These are phyloP conservation scores for Acleris sparsana DNA, from an alignment of 2,888 invertebrate genomes.

Conservation along the genomic window DNA sequence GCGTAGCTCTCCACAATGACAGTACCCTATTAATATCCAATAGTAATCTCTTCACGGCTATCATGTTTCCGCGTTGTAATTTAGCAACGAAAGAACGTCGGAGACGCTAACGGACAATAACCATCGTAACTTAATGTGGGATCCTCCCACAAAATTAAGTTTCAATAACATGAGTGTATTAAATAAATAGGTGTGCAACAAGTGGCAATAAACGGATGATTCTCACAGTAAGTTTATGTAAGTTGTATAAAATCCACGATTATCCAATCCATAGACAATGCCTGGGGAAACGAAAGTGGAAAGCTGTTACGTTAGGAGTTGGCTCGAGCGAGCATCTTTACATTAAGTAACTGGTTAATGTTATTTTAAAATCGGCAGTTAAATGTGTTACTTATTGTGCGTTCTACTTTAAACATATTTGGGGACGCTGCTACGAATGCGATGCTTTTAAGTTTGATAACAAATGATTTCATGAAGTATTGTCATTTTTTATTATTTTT, in stretches of 20 bases:
- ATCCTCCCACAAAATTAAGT: conserved; percentile 67
- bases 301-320: conserved; percentile 70
- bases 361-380: conserved; percentile 19
- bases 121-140: conserved; percentile 47
- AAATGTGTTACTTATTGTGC: conserved; percentile 9
- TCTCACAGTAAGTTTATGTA: conserved; percentile 76
- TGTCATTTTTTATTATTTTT: background rate
- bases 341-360: conserved; percentile 28
- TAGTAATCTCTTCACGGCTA: conserved; percentile 51
- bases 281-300: conserved; percentile 79
- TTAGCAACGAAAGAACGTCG: conserved; percentile 23
- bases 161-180: conserved; percentile 63
- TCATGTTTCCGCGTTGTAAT: conserved; percentile 55
- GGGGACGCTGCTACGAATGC: background rate
- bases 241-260: conserved; percentile 70
- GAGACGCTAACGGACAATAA: conserved; percentile 24
- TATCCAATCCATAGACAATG: conserved; percentile 81
- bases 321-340: conserved; percentile 31
- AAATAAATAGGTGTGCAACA: conserved; percentile 60
- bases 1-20: conserved; percentile 62
- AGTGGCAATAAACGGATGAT: conserved; percentile 67
- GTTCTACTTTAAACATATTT: conserved; percentile 7
- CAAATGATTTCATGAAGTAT: no score
- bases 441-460: no score
- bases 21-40: conserved; percentile 62